A percentile compares a stretch with the other conserved stretches of the same genome.
Conservation (phyloP, 2,113 vertebrate genomes). For the Murina feae region DNA sequence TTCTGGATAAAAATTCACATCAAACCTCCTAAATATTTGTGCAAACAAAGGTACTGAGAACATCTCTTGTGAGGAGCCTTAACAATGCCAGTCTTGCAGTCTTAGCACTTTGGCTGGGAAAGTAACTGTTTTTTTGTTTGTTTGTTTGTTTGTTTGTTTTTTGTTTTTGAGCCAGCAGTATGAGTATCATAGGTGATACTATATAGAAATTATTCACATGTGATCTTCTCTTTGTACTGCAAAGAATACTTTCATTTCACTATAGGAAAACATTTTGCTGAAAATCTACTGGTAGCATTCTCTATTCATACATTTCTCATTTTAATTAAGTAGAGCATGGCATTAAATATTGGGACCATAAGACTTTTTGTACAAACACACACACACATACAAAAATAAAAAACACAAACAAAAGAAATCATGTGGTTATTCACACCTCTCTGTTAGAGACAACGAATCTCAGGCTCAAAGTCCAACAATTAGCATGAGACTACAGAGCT, state of each 20-base stretch:
- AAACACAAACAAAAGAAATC: neutral
- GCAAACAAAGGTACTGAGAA: neutral
- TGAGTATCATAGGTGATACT: neutral
- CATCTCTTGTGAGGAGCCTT: neutral
- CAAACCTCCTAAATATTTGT: neutral
- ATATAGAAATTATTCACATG: neutral
- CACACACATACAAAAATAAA: neutral
- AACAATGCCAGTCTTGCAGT: neutral
- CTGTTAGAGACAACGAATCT: neutral
- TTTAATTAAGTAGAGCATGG: neutral
- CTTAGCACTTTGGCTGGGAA: slow-evolving; percentile 37
- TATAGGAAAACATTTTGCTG: neutral
- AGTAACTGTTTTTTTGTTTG: neutral
- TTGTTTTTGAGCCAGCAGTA: neutral
- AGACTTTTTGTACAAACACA: neutral
- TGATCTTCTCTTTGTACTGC: neutral
- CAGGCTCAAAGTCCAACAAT: neutral
- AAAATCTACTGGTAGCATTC: slow-evolving; percentile 17
- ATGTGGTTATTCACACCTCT: neutral
- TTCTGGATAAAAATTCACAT: neutral
- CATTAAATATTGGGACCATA: neutral
- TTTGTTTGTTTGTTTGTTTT: neutral
- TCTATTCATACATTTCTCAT: slow-evolving; percentile 26
- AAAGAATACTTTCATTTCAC: slow-evolving; percentile 31
- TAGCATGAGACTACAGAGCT: neutral